phyloP scores from a whole-genome alignment of 2,888 invertebrate species.

The Melanophora roralis region DNA sequence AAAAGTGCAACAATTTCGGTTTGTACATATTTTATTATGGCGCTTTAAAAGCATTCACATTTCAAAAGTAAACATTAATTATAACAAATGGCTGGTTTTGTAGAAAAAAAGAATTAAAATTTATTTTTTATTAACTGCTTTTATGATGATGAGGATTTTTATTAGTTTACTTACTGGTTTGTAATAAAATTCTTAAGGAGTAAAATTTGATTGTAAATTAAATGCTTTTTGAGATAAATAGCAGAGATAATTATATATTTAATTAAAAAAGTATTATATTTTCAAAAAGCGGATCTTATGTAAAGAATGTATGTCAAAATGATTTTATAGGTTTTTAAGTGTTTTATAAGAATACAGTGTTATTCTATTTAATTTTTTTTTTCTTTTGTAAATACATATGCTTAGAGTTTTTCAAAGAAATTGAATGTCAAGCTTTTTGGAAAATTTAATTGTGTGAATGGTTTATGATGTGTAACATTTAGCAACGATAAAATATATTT shows the following conservation, averaged over 20 bases:
- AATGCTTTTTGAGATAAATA: background rate
- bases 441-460: no score
- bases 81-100: slow-evolving; percentile 39
- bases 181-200: slow-evolving; percentile 27
- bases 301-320: background rate
- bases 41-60: slow-evolving; percentile 31
- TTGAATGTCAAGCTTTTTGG: no score
- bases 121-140: background rate
- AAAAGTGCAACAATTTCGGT: slow-evolving; percentile 40
- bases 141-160: background rate
- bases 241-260: background rate
- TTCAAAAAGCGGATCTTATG: slow-evolving; percentile 13
- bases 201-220: slow-evolving; percentile 21
- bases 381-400: no score
- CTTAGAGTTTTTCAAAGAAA: no score
- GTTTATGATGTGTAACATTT: no score
- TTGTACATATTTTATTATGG: slow-evolving; percentile 10
- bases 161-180: background rate
- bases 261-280: background rate
- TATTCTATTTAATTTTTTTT: no score
- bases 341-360: no score
- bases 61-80: slow-evolving; percentile 55
- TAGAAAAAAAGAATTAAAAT: background rate
- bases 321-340: background rate
- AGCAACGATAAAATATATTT: no score